A percentile compares a stretch with the other conserved stretches of the same genome.
phyloP scores from a whole-genome alignment of 2,113 vertebrate species.

The Nothoprocta pentlandii region DNA sequence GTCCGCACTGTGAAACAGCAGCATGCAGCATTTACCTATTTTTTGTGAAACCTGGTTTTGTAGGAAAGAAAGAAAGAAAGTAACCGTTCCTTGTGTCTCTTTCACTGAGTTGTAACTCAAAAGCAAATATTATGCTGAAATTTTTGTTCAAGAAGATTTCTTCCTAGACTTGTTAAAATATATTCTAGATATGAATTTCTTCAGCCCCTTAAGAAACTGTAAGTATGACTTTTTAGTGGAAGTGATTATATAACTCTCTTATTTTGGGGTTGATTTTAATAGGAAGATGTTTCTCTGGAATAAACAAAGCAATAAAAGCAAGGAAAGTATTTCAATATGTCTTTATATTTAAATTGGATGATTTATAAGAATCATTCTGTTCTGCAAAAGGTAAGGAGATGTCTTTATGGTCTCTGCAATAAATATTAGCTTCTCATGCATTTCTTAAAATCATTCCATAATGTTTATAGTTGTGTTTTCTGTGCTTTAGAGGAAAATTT shows the following conservation, averaged over 20 bases:
- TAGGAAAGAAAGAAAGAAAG: background rate
- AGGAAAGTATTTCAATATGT: background rate
- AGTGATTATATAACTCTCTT: background rate
- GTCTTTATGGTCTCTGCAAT: background rate
- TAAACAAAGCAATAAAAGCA: background rate
- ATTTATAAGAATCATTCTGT: background rate
- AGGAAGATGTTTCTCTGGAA: background rate
- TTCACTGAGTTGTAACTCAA: background rate
- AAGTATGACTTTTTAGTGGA: background rate
- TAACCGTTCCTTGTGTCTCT: background rate
- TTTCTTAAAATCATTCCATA: background rate
- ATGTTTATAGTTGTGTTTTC: background rate
- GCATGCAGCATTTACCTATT: background rate
- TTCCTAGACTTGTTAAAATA: background rate
- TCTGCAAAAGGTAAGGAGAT: background rate
- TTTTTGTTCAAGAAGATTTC: background rate
- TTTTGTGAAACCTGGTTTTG: background rate
- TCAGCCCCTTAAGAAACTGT: background rate
- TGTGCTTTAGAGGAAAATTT: background rate
- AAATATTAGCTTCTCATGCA: background rate
- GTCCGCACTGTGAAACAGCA: background rate
- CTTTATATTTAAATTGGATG: background rate
- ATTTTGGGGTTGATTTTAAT: background rate
- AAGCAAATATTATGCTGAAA: background rate
- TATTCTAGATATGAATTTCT: background rate